Evolutionary conservation across 2,888 invertebrate genomes (phyloP).

Genomic region (Peribatodes rhomboidaria): DNA sequence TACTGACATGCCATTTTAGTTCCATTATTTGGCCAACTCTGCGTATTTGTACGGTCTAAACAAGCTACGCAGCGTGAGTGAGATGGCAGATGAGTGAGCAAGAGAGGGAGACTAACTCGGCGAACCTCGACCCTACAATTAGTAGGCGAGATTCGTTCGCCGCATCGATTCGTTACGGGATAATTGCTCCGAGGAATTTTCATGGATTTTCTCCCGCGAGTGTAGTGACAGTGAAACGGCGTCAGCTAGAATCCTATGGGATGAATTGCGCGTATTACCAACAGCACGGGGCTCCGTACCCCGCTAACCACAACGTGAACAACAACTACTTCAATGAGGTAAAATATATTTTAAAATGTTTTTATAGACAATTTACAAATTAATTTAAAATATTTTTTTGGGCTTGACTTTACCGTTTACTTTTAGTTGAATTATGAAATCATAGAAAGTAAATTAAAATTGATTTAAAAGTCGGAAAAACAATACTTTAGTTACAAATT

Average conservation of each 20-base stretch:
- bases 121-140: conserved; percentile 82
- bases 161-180: conserved; percentile 85
- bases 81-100: conserved; percentile 66
- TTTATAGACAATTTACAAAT: too few relatives aligned
- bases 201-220: conserved; percentile 71
- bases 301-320: conserved; percentile 76
- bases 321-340: conserved; percentile 83
- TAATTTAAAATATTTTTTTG: too few relatives aligned
- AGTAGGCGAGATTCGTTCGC: conserved; percentile 85
- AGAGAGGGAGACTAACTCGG: conserved; percentile 57
- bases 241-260: conserved; percentile 66
- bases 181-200: conserved; percentile 81
- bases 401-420: too few relatives aligned
- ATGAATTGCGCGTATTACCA: conserved; percentile 85
- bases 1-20: conserved; percentile 1
- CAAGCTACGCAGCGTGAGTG: conserved; percentile 67
- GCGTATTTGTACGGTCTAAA: conserved; percentile 41
- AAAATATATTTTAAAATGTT: conserved; percentile 49
- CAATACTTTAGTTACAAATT: too few relatives aligned
- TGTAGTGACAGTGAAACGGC: conserved; percentile 61
- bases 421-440: too few relatives aligned
- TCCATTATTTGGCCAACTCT: neutral
- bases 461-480: too few relatives aligned
- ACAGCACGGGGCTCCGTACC: conserved; percentile 79
- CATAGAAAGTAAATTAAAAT: too few relatives aligned